These are phyloP conservation scores for Philhelius pedissequus DNA, from an alignment of 2,888 invertebrate genomes.

Conservation along the genomic window DNA sequence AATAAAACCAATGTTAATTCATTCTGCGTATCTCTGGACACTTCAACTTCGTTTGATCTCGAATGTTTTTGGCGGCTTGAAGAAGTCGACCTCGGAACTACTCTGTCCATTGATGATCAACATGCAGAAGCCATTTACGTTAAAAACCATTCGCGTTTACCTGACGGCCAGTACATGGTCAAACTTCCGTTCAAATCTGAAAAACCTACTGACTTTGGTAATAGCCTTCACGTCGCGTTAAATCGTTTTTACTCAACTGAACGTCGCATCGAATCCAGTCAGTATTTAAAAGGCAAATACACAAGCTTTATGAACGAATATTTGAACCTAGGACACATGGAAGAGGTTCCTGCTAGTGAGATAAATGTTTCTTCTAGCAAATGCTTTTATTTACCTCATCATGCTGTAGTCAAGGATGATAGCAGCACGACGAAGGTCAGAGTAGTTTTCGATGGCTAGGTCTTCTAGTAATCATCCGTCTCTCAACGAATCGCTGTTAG, in stretches of 20 bases:
- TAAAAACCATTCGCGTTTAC: neutral
- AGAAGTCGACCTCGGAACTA: slow-evolving; percentile 1
- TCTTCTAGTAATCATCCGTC: no score
- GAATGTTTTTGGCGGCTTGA: slow-evolving; percentile 36
- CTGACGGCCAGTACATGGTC: slow-evolving; percentile 6
- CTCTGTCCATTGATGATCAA: slow-evolving; percentile 6
- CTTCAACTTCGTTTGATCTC: slow-evolving; percentile 6
- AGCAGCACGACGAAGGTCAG: no score
- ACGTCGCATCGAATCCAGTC: neutral
- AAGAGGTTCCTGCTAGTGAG: neutral
- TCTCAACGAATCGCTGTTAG: no score
- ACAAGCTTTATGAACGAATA: slow-evolving; percentile 20
- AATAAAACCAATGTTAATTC: neutral
- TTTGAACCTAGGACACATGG: slow-evolving; percentile 20
- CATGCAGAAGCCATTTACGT: slow-evolving; percentile 18
- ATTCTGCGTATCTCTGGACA: neutral
- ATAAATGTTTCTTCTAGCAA: neutral
- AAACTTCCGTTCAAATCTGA: neutral
- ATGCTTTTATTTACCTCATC: no score
- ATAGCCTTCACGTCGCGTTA: neutral
- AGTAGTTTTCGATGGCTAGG: no score
- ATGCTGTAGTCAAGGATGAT: no score
- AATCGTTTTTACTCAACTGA: slow-evolving; percentile 5
- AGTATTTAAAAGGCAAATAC: no score
- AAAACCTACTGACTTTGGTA: neutral